phyloP scores from a whole-genome alignment of 2,888 invertebrate genomes.

The Sarcophaga variegata region DNA sequence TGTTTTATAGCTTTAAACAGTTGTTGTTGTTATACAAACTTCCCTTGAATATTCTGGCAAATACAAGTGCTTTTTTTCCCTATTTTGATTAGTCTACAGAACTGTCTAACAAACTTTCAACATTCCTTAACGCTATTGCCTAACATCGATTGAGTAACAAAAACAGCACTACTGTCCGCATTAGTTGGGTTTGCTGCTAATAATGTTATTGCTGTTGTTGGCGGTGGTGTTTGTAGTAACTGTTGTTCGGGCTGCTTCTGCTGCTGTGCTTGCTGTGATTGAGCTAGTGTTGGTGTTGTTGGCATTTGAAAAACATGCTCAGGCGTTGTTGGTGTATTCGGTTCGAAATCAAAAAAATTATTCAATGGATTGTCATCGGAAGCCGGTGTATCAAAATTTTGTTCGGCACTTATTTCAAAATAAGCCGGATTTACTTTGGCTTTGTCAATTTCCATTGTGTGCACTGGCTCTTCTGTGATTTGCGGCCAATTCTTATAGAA shows the following conservation, averaged over 20 bases:
- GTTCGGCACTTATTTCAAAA: constrained; percentile 83
- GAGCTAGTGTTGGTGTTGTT: not conserved
- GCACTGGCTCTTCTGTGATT: constrained; percentile 77
- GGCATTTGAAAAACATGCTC: constrained; percentile 5
- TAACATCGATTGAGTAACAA: not conserved
- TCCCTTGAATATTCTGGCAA: not conserved
- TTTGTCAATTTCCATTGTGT: constrained; percentile 67
- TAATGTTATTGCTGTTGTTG: not conserved
- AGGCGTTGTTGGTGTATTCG: constrained; percentile 52
- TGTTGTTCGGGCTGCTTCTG: not conserved
- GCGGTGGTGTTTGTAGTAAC: constrained; percentile 24
- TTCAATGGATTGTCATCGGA: constrained; percentile 82
- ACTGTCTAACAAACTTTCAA: constrained; percentile 9
- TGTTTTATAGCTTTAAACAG: not conserved
- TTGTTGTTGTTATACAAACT: constrained; percentile 1
- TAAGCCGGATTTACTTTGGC: constrained; percentile 80
- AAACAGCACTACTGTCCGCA: constrained; percentile 3
- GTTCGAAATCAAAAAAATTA: constrained; percentile 80
- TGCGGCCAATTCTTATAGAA: constrained; percentile 86
- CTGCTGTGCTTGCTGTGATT: not conserved
- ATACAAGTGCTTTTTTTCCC: not conserved
- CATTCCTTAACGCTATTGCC: constrained; percentile 23
- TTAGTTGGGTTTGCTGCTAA: not conserved
- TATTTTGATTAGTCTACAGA: not conserved
- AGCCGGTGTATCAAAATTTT: constrained; percentile 80